Evolutionary conservation across 2,113 vertebrate species (phyloP), one percentile per base, ranked within the genome.

Genomic region (Nibea coibor): DNA sequence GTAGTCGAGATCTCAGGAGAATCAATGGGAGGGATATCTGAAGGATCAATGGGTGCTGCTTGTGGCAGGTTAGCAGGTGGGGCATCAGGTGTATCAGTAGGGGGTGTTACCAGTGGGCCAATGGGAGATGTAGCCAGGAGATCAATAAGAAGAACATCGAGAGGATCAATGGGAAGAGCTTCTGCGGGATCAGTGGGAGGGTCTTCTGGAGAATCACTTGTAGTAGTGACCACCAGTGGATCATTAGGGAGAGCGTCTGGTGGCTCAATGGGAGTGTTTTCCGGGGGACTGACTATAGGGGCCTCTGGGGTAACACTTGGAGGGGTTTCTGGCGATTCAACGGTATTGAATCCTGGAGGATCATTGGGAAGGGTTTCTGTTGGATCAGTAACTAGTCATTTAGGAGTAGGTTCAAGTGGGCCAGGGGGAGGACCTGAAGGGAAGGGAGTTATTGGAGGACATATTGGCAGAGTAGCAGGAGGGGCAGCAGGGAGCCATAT

Each of bases 1-100:
- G 50, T 82, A 61, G 78, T 62, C 39, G 83, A 88, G 57, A 82
- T 86, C 67, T 87, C 86, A 81, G 90, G 89, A 76, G 93, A 92
- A 67, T 91, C 85, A 58, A 10, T 87, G 20, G 68, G 65, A 77
- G 86, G 73, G 28, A 45, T 72, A 64, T 73, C 79, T 76, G 89
- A 90, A 43, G 86, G 59, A 67, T 79, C 80, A 75, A 7, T 69
- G 22, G 65, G 65, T 75, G 67, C 67, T 71, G 47, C 74, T 80
- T 82, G 78, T 87, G 50, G 48, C 20, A 87, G 56, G 57, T 75
- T 88, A 80, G 42, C 59, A 26, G 57, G 66, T 59, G 85, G 79
- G 31, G 26, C 63, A 64, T 85, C 75, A 48, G 54, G 81, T 68
- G 78, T 56, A 62, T 79, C 84, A 59, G 19, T 54, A 1, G 81